phyloP scores from a whole-genome alignment of 2,797 vertebrate species.

The Prunella strophiata region DNA sequence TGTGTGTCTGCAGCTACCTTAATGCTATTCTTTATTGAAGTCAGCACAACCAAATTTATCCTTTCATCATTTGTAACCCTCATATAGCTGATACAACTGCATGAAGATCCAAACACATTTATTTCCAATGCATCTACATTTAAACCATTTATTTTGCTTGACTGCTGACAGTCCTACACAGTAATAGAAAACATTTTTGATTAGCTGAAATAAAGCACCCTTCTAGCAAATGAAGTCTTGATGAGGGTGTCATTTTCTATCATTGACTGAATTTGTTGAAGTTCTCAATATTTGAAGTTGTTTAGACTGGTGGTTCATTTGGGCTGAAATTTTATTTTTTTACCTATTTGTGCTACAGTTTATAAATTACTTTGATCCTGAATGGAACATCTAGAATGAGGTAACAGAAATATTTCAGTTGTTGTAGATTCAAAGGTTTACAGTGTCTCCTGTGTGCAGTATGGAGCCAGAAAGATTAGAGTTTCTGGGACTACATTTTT shows the following conservation, averaged over 20 bases:
- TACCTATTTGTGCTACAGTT: neutral
- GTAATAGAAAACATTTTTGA: constrained; percentile 19
- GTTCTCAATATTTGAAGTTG: constrained; percentile 20
- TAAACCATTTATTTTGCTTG: constrained; percentile 1
- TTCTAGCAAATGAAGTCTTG: constrained; percentile 45
- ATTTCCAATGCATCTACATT: neutral
- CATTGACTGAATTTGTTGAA: neutral
- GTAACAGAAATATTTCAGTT: neutral
- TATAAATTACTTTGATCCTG: neutral
- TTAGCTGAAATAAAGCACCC: constrained; percentile 34
- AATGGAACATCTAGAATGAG: neutral
- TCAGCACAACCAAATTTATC: constrained; percentile 6
- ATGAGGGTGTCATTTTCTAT: constrained; percentile 4
- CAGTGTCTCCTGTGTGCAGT: neutral
- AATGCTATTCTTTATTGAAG: constrained; percentile 51
- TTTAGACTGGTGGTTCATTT: neutral
- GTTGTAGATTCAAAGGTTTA: neutral
- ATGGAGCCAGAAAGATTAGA: neutral
- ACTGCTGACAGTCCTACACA: constrained; percentile 30
- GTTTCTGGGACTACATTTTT: neutral
- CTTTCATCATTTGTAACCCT: constrained; percentile 33
- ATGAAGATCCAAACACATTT: neutral
- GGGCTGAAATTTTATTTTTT: neutral
- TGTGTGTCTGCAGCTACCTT: constrained; percentile 32
- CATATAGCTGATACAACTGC: neutral